Conservation (phyloP, 2,888 invertebrate species). For the Troglohyphantes excavatus region DNA sequence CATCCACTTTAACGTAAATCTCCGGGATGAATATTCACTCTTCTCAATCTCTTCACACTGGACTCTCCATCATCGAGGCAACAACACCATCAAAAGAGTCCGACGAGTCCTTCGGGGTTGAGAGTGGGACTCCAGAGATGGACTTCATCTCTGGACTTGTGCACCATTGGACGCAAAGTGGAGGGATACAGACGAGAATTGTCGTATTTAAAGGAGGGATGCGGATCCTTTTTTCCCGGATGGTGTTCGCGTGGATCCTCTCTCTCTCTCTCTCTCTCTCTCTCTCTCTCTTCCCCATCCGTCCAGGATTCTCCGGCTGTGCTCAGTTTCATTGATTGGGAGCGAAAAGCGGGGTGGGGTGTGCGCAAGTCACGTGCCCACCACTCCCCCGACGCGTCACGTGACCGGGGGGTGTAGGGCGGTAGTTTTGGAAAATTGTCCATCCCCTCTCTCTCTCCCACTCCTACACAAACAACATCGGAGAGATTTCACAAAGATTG, state of each 20-base stretch:
- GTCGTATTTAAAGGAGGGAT: conserved; percentile 34
- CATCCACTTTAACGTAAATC: background rate
- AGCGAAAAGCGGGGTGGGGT: conserved; percentile 25
- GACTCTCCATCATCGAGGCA: background rate
- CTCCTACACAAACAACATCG: too few species aligned
- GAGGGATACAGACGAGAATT: conserved; percentile 31
- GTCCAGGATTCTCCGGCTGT: conserved; percentile 56
- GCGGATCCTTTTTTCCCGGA: conserved; percentile 36
- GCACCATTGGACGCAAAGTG: conserved; percentile 32
- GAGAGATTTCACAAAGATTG: too few species aligned
- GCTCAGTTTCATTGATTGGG: conserved; percentile 76
- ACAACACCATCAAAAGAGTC: background rate
- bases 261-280: too few species aligned
- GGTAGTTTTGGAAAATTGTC: conserved; percentile 21
- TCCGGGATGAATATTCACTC: background rate
- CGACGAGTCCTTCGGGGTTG: background rate
- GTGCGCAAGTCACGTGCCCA: conserved; percentile 70
- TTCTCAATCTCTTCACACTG: background rate
- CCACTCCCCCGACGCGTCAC: background rate
- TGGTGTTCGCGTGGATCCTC: conserved; percentile 37
- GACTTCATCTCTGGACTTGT: background rate
- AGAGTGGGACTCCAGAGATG: background rate
- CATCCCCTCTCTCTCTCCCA: background rate
- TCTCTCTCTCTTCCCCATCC: conserved; percentile 14
- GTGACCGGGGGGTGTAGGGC: background rate